Evolutionary conservation across 2,888 invertebrate species (phyloP), one percentile per base, ranked within the genome.

Genomic region (Catocala sponsa): DNA sequence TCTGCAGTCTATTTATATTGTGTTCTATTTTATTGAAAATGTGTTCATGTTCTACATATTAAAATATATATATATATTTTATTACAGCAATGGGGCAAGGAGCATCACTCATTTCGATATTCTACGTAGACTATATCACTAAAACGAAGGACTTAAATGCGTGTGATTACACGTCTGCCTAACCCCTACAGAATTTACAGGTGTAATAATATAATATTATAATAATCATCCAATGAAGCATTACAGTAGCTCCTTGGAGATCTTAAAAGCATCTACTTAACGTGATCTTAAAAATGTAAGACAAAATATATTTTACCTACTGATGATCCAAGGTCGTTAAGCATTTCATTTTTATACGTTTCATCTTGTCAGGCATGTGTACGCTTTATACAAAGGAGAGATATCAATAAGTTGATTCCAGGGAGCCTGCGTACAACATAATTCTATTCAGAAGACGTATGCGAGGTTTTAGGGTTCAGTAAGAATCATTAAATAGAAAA

Each of bases 351-450:
- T 65, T 59, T 68, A 58, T 70, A 72, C 65, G 63, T 50, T 48
- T n/a, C 41, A 15, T 47, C 48, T 56, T 48, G 55, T 50, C 35
- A 55, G 42, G 43, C 44, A n/a, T 52, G 58, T 68, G 57, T 73
- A 53, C 62, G 48, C 12, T 59, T 62, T 58, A 60, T 49, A 63
- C 43, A 56, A 59, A 64, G 61, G 11, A 53, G 35, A 57, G 54
- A 65, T 76, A 68, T 66, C 73, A 74, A 72, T 75, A 72, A 75
- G 55, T 72, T 78, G 73, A 76, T 74, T 75, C 65, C 56, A 69
- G 66, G 60, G 46, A 69, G 68, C 65, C 75, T 67, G 59, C 55
- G 62, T 59, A 51, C 49, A 65, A 70, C 59, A 61, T 76, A 70
- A 80, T 77, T 67, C 59, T 64, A 63, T 80, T 77, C 64, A 53